These are phyloP conservation scores for Trachelus tabidus DNA, from an alignment of 2,888 invertebrate species.

Conservation along the genomic window DNA sequence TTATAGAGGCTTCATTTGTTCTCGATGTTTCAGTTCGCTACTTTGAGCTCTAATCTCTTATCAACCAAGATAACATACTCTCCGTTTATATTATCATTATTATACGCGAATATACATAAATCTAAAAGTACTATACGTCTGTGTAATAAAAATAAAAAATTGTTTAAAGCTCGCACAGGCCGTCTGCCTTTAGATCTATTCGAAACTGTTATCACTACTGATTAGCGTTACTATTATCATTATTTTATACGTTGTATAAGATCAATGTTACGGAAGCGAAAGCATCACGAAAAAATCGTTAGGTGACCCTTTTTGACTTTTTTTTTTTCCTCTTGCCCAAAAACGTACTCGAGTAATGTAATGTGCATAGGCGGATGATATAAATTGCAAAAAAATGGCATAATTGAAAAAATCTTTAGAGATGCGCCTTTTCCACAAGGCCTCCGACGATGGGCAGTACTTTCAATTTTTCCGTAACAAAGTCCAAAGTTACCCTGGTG, in stretches of 20 bases:
- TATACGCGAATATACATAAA: neutral
- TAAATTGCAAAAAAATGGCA: too few species aligned
- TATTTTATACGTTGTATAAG: neutral
- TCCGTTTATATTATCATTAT: neutral
- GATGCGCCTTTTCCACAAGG: constrained; percentile 30
- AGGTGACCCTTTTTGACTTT: neutral
- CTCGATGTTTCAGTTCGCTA: neutral
- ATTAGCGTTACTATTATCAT: too few species aligned
- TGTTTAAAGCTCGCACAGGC: constrained; percentile 20
- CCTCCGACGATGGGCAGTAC: constrained; percentile 42
- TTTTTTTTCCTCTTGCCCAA: neutral
- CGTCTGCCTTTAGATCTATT: constrained; percentile 22
- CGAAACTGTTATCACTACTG: too few species aligned
- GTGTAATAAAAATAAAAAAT: neutral
- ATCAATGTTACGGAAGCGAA: neutral
- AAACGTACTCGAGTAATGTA: neutral
- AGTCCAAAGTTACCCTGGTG: constrained; percentile 43
- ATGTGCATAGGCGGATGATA: neutral
- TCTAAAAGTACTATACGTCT: neutral
- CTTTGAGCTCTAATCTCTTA: neutral
- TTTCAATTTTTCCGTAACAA: constrained; percentile 42
- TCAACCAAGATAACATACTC: neutral
- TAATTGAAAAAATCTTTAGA: neutral
- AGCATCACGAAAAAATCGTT: neutral
- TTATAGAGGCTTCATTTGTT: too few species aligned